Evolutionary conservation across 2,113 vertebrate genomes (phyloP), one percentile per base, ranked within the genome.

Genomic region (Eulemur macaco): DNA sequence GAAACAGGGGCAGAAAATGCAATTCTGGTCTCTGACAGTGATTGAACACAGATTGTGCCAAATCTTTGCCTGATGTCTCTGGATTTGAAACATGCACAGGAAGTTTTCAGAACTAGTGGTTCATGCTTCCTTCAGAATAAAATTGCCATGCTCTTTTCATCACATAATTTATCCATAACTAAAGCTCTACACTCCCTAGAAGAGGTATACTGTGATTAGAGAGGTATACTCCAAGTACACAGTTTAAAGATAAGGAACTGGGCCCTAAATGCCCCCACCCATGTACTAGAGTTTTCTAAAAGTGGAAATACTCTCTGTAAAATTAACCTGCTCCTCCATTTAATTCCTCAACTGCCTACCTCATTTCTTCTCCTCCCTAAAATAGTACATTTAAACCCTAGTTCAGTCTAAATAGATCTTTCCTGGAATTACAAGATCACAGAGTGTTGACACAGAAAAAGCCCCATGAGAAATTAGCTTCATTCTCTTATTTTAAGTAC

Each of bases 11-110:
- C 66, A 95, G 91, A 88, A 96, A 91, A 84, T 31, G 47, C 54
- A 56, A 82, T 95, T 45, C 89, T 77, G 20, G 15, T 73, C 78
- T 91, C 80, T 95, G 96, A 85, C 42, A 85, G 84, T 88, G 90
- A 96, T 27, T 63, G 88, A 91, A 89, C 39, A 37, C 12, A 69
- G 82, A 95, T 74, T 42, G 63, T 84, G 73, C 85, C 77, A 89
- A 91, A 85, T 58, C 58, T 94, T 92, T 94, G 60, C 58, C 77
- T 87, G 50, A 85, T 56, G 3, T 81, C 54, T 68, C 83, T 23
- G 56, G 80, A 85, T 56, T 74, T n/a, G 25, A 94, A 13, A 2
- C 64, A 7, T 0, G 4, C 25, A 74, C 81, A 71, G 86, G 95
- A 78, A 83, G 92, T 45, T 73, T 77, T 68, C 68, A 63, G 45